These are phyloP conservation scores for Acropora tenuis DNA, from an alignment of 64 coral and sea anemone genomes.

Conservation along the genomic window DNA sequence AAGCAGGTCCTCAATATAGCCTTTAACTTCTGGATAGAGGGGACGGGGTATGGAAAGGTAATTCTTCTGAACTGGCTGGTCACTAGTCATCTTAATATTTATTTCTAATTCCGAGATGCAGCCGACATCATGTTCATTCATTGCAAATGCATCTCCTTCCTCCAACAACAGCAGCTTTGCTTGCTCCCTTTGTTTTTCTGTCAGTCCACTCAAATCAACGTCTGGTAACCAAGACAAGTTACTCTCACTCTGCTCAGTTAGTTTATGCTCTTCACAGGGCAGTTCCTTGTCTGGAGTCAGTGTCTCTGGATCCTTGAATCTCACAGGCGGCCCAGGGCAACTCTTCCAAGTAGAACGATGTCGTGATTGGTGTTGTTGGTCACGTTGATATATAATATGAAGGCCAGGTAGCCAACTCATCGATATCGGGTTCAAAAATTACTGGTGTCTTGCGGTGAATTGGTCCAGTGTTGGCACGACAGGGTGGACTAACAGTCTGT, in stretches of 20 bases:
- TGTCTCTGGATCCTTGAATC: conserved; percentile 44
- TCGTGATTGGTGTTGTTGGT: conserved; percentile 66
- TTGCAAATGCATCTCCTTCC: conserved; percentile 13
- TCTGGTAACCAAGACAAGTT: conserved; percentile 3
- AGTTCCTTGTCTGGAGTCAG: neutral
- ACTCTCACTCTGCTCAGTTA: neutral
- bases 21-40: no score
- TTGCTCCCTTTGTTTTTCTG: conserved; percentile 11
- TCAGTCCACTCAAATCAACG: neutral
- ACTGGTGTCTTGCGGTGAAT: conserved; percentile 35
- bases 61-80: conserved; percentile 32
- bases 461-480: conserved; percentile 67
- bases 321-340: conserved; percentile 65
- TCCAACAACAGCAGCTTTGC: conserved; percentile 44
- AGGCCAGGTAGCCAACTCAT: conserved; percentile 55
- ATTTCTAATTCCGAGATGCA: no score
- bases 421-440: conserved; percentile 52
- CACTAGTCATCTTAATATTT: neutral
- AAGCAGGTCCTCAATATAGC: no score
- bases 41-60: neutral
- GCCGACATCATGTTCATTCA: conserved; percentile 15
- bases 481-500: conserved; percentile 46
- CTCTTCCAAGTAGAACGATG: conserved; percentile 55
- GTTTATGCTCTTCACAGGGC: neutral
- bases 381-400: conserved; percentile 30